Base-by-base conservation (phyloP, 2,888 invertebrate species). In the Stegana nigrithorax region DNA sequence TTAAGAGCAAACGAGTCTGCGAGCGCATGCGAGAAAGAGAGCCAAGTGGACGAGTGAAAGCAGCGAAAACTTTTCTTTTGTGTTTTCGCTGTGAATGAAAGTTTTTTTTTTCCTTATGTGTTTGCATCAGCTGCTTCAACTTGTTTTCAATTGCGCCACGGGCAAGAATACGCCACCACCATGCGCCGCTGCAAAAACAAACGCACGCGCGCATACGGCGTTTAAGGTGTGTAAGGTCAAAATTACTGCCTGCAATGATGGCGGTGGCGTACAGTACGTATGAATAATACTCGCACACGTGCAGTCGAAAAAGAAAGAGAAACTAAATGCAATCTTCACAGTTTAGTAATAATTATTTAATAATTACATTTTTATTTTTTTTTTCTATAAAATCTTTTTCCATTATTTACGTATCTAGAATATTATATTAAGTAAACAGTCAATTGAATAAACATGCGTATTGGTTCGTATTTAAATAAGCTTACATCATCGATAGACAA, bases 101-200 rank as follows among this genome's bases (percentile, higher is more conserved):
- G 74, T 78, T n/a, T n/a, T n/a, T n/a, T n/a, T n/a, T n/a, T n/a
- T n/a, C n/a, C n/a, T n/a, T n/a, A n/a, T n/a, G n/a, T n/a, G n/a
- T n/a, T 76, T 67, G 69, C 67, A 75, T 79, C 75, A 79, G 78
- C 75, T 79, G 78, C 70, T 73, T 68, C 71, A 79, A 73, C 75
- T 71, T 64, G 67, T 75, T 75, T 73, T 73, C 71, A 71, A 75
- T 79, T 75, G 77, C 66, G 75, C 63, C 59, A n/a, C 32, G 32
- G 21, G 19, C 32, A 53, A 51, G 26, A 29, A 14, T 19, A 53
- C 21, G 12, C 25, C 12, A 29, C 29, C 32, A 53, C 53, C 42
- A 26, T 32, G 66, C 60, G 53, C 67, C 65, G 65, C 75, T 59
- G 55, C 62, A 75, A 78, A 73, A 77, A 79, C 78, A 79, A 75